phyloP scores from a whole-genome alignment of 1,140 invertebrate genomes.

The Lordiphosa collinella region DNA sequence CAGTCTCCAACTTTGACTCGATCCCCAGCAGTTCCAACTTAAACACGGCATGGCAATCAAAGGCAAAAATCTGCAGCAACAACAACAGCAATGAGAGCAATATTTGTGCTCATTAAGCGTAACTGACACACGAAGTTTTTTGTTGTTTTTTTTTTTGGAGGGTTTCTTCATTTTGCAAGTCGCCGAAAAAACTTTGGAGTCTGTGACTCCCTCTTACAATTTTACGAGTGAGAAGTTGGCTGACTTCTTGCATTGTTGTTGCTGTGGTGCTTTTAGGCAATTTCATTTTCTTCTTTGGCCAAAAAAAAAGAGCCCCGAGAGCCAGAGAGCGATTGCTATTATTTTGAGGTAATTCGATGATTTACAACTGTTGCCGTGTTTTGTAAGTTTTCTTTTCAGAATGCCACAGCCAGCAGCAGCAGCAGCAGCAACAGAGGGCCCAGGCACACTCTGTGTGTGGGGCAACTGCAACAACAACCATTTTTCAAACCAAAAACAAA shows the following conservation, averaged over 20 bases:
- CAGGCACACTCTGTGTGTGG: constrained; percentile 13
- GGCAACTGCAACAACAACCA: constrained; percentile 30
- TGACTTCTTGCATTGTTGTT: constrained; percentile 50
- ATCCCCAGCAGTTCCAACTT: constrained; percentile 27
- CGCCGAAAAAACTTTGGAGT: constrained; percentile 55
- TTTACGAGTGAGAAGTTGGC: constrained; percentile 38
- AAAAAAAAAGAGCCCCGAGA: constrained; percentile 37
- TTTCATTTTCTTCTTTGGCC: constrained; percentile 56
- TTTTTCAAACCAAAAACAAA: constrained; percentile 52
- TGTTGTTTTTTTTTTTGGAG: constrained; percentile 43
- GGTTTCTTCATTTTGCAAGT: constrained; percentile 74
- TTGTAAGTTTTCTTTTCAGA: constrained; percentile 70
- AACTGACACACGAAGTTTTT: constrained; percentile 71
- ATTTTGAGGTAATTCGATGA: constrained; percentile 77
- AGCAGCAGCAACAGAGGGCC: too few relatives aligned
- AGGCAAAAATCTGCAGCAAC: constrained; percentile 62
- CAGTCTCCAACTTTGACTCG: constrained; percentile 11
- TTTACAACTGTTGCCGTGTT: constrained; percentile 75
- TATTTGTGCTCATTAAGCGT: constrained; percentile 77
- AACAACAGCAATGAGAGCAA: constrained; percentile 64
- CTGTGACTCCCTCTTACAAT: constrained; percentile 37
- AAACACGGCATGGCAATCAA: constrained; percentile 64
- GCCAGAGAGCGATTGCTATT: constrained; percentile 68
- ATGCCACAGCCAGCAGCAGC: constrained; percentile 20
- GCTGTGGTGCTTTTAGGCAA: constrained; percentile 47